Conservation (phyloP, 2,888 invertebrate genomes). For the Tipula lateralis region DNA sequence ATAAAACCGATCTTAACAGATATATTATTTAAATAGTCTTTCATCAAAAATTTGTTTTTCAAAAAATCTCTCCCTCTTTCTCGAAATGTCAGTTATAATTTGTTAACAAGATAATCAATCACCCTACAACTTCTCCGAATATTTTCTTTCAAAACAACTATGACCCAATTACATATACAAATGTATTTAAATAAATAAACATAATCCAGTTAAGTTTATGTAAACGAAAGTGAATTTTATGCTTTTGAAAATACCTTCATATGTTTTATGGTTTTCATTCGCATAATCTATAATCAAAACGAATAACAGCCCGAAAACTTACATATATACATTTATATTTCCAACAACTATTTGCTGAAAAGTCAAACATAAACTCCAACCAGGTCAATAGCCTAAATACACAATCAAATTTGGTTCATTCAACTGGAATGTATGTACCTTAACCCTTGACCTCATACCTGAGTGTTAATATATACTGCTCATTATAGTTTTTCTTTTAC, state of each 20-base stretch:
- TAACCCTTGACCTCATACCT: neutral
- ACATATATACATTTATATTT: neutral
- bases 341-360: neutral
- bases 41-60: too few relatives aligned
- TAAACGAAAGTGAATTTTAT: neutral
- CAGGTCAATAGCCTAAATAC: neutral
- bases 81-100: too few relatives aligned
- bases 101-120: too few relatives aligned
- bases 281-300: neutral
- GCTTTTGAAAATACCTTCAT: neutral
- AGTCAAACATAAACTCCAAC: neutral
- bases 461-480: neutral
- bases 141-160: too few relatives aligned
- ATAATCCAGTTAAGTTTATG: neutral
- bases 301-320: neutral
- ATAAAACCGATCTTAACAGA: too few relatives aligned
- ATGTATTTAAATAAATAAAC: neutral
- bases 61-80: too few relatives aligned
- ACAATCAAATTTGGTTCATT: neutral
- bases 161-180: too few relatives aligned
- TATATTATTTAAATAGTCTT: too few relatives aligned
- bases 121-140: too few relatives aligned
- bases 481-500: neutral
- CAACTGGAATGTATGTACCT: neutral
- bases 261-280: neutral